Percentiles rank a stretch among this genome's conserved stretches.
phyloP scores from a whole-genome alignment of 2,113 vertebrate genomes.

The Elephas maximus region DNA sequence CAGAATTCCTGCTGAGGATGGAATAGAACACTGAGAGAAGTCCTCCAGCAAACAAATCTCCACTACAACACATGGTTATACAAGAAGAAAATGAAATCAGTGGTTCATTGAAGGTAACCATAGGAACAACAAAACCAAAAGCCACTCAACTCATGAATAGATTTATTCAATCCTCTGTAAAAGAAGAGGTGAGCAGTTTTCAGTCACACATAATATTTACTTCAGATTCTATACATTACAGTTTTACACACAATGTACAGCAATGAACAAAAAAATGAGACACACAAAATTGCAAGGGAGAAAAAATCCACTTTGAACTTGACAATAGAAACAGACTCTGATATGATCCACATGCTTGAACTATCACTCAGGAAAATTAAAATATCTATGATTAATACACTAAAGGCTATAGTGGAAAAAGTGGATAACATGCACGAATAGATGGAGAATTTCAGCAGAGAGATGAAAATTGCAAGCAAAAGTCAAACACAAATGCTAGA shows the following conservation, averaged over 20 bases:
- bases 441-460: too few relatives aligned
- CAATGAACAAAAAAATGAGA: background rate
- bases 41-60: background rate
- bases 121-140: background rate
- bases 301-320: background rate
- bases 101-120: background rate
- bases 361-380: background rate
- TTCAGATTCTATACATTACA: background rate
- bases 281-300: background rate
- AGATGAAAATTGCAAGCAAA: too few relatives aligned
- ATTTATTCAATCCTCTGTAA: background rate
- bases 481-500: too few relatives aligned
- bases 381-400: too few relatives aligned
- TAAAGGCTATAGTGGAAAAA: too few relatives aligned
- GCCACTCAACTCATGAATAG: background rate
- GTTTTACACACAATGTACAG: background rate
- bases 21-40: background rate
- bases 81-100: background rate
- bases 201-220: background rate
- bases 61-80: background rate
- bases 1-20: background rate
- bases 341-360: background rate
- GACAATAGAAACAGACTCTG: background rate
- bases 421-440: too few relatives aligned
- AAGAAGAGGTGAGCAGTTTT: background rate